phyloP scores from a whole-genome alignment of 2,113 vertebrate species.

The Cebus imitator region DNA sequence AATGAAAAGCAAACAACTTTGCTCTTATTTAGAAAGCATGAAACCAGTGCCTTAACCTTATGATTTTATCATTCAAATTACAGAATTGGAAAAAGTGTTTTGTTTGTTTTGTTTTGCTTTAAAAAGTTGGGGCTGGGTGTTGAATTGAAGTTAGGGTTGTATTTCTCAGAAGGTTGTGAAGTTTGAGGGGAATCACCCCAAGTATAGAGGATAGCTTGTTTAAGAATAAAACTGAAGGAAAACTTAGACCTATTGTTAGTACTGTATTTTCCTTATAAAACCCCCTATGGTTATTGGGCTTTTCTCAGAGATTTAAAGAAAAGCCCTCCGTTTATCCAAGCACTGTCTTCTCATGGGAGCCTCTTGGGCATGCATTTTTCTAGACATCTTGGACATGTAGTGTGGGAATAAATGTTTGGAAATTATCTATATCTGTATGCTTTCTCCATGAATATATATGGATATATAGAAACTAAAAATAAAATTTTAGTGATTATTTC shows the following conservation, averaged over 20 bases:
- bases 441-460: neutral
- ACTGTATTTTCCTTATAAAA: neutral
- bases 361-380: neutral
- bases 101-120: no score
- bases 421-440: neutral
- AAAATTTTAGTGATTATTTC: neutral
- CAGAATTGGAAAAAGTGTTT: neutral
- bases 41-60: neutral
- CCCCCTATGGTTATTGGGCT: neutral
- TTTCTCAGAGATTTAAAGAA: constrained; percentile 3
- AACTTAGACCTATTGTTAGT: neutral
- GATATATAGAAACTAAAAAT: constrained; percentile 14
- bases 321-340: neutral
- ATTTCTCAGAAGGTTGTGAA: neutral
- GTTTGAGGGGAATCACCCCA: neutral
- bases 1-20: neutral
- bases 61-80: neutral
- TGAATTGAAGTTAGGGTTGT: neutral
- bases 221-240: constrained; percentile 10
- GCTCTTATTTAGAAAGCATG: neutral
- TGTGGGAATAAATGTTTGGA: neutral
- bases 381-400: neutral
- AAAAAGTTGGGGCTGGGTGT: neutral
- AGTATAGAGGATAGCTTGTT: neutral
- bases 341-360: neutral